phyloP scores from a whole-genome alignment of 2,888 invertebrate genomes.

The Craniophora ligustri region DNA sequence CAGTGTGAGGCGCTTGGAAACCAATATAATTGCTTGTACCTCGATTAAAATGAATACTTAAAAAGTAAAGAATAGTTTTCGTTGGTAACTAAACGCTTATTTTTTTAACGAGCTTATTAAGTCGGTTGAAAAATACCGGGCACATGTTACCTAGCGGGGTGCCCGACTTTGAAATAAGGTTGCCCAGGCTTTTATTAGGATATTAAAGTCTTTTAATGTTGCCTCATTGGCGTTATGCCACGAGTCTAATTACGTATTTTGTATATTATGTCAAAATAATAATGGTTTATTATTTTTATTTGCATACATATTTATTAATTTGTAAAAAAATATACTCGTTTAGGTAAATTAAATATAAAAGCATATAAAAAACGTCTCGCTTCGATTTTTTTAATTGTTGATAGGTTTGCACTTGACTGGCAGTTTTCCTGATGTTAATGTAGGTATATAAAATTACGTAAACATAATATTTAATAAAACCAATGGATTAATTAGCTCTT shows the following conservation, averaged over 20 bases:
- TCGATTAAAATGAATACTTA: conserved; percentile 38
- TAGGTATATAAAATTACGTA: too few relatives aligned
- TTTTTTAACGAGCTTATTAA: conserved; percentile 47
- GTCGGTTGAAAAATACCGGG: conserved; percentile 12
- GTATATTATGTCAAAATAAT: conserved; percentile 8
- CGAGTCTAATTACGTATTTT: conserved; percentile 14
- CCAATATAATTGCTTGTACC: conserved; percentile 49
- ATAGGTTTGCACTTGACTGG: too few relatives aligned
- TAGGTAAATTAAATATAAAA: background rate
- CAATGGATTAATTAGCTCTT: too few relatives aligned
- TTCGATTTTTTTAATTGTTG: too few relatives aligned
- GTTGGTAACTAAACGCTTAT: conserved; percentile 10
- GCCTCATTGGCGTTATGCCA: conserved; percentile 12
- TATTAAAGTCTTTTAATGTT: conserved; percentile 30
- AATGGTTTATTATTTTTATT: background rate
- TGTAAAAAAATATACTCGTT: background rate
- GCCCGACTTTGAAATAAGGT: conserved; percentile 18
- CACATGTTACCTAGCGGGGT: conserved; percentile 33
- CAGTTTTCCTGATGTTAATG: too few relatives aligned
- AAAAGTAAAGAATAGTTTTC: conserved; percentile 24
- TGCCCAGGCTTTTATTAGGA: conserved; percentile 20
- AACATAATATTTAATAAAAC: too few relatives aligned
- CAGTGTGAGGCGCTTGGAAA: conserved; percentile 6
- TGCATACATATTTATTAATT: background rate
- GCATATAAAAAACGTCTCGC: too few relatives aligned